Evolutionary conservation across 2,888 invertebrate species (phyloP).

Genomic region (Gymnoscelis rufifasciata): DNA sequence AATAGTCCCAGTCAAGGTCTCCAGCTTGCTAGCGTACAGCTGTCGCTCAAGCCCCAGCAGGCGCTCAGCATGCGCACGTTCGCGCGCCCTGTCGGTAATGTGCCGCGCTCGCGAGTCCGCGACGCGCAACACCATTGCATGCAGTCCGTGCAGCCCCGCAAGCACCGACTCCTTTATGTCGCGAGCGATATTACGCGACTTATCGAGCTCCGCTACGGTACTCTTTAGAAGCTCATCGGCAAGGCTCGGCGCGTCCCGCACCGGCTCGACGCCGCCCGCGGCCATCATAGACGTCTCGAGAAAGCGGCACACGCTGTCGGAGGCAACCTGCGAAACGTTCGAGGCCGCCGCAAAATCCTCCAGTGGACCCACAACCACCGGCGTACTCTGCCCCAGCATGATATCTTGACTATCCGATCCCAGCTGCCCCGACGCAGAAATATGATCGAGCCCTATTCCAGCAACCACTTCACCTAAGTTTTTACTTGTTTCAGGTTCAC

Average conservation of each 20-base stretch:
- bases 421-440: no score
- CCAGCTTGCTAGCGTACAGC: neutral
- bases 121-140: neutral
- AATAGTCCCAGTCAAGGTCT: neutral
- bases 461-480: no score
- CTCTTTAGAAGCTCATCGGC: neutral
- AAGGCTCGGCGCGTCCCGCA: neutral
- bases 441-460: no score
- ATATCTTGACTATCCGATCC: no score
- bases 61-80: neutral
- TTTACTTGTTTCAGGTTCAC: no score
- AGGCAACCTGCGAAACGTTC: no score
- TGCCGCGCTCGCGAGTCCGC: neutral
- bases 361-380: no score
- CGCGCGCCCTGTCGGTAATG: neutral
- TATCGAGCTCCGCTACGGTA: neutral
- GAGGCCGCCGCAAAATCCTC: no score
- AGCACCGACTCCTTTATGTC: constrained; percentile 1
- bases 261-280: neutral
- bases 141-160: neutral
- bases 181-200: neutral
- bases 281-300: neutral
- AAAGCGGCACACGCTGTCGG: neutral
- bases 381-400: no score
- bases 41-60: neutral